Conservation (phyloP, 2,113 vertebrate species). For the Cryptotis parvus region DNA sequence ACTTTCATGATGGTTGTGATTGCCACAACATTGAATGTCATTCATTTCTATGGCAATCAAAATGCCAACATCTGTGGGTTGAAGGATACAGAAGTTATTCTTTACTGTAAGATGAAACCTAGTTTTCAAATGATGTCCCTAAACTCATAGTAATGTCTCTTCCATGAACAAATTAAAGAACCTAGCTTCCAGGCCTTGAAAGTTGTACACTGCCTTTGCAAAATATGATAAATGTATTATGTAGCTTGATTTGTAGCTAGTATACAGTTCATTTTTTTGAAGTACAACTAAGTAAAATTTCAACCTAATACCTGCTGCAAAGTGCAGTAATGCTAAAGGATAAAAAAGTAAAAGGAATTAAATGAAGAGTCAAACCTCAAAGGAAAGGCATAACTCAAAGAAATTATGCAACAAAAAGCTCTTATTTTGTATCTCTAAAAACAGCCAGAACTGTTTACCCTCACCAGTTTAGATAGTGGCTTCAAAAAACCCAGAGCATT, state of each 20-base stretch:
- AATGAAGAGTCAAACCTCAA: background rate
- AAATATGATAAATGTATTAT: background rate
- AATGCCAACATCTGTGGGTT: constrained; percentile 62
- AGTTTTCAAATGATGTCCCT: background rate
- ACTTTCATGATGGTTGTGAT: constrained; percentile 56
- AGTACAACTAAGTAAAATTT: constrained; percentile 12
- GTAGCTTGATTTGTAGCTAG: constrained; percentile 36
- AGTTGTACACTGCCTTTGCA: background rate
- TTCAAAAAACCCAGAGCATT: background rate
- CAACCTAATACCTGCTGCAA: background rate
- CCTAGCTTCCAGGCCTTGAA: background rate
- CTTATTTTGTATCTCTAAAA: background rate
- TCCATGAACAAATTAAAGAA: background rate
- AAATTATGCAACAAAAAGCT: background rate
- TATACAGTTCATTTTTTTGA: background rate
- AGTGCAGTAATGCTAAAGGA: background rate
- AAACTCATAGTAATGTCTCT: background rate
- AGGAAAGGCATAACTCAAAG: constrained; percentile 27
- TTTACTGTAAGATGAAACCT: constrained; percentile 15
- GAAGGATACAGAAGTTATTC: background rate
- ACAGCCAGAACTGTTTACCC: background rate
- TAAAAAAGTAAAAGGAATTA: background rate
- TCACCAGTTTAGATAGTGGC: background rate
- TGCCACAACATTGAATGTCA: constrained; percentile 8
- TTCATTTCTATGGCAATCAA: constrained; percentile 65